Percentiles rank a stretch among this genome's conserved stretches.
Conservation (phyloP, 2,113 vertebrate species). For the Solea solea region DNA sequence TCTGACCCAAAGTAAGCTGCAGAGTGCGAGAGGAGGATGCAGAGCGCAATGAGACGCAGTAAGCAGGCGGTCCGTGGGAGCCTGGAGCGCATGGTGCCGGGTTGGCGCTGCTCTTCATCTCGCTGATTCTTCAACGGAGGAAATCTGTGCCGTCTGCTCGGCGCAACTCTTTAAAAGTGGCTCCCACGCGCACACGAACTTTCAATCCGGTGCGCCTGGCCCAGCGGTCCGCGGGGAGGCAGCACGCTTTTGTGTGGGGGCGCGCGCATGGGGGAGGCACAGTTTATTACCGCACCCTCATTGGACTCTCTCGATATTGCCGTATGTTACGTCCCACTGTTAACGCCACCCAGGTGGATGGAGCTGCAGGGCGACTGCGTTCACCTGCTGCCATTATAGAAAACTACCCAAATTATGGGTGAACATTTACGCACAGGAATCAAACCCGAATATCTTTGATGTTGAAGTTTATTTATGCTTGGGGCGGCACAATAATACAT, state of each 20-base stretch:
- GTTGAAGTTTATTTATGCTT: too few species aligned
- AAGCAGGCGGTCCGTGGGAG: conserved; percentile 84
- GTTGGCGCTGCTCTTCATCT: conserved; percentile 85
- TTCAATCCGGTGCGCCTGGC: conserved; percentile 57
- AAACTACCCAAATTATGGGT: not conserved
- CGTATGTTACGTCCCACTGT: conserved; percentile 56
- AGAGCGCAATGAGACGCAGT: conserved; percentile 83
- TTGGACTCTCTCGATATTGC: conserved; percentile 58
- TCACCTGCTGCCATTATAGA: conserved; percentile 16
- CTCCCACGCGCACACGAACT: conserved; percentile 60
- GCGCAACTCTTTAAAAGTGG: conserved; percentile 76
- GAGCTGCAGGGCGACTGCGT: conserved; percentile 25
- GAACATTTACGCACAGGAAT: not conserved
- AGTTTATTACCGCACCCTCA: conserved; percentile 51
- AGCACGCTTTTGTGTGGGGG: conserved; percentile 39
- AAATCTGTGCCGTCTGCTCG: conserved; percentile 72
- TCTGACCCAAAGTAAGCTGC: conserved; percentile 96
- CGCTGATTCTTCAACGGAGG: conserved; percentile 83
- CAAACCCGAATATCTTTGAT: not conserved
- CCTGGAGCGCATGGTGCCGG: conserved; percentile 90
- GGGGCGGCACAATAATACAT: too few species aligned
- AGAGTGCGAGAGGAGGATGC: conserved; percentile 82
- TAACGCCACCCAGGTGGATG: conserved; percentile 62
- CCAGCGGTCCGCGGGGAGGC: conserved; percentile 64
- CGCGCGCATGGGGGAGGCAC: conserved; percentile 31